Conservation (phyloP, 2,797 vertebrate species). For the Anguilla megastoma region DNA sequence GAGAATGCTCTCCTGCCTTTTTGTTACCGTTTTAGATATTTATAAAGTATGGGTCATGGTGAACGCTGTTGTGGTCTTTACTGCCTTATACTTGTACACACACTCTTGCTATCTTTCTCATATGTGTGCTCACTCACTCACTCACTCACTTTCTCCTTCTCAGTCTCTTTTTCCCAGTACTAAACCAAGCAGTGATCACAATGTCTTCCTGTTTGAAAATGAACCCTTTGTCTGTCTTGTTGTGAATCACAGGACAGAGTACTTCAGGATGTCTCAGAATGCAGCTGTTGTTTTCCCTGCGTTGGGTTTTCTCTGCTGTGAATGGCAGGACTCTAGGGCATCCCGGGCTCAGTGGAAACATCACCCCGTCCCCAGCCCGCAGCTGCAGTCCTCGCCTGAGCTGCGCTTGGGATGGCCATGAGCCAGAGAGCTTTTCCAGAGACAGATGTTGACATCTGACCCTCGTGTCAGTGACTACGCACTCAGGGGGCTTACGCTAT, state of each 20-base stretch:
- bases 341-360: background rate
- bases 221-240: background rate
- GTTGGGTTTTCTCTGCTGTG: background rate
- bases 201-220: conserved; percentile 9
- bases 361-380: background rate
- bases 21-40: background rate
- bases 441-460: conserved; percentile 12
- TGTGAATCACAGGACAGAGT: background rate
- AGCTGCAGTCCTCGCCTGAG: background rate
- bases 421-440: background rate
- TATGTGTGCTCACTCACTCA: too few species aligned
- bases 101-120: too few species aligned
- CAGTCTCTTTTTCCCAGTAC: background rate
- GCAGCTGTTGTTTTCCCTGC: conserved; percentile 4
- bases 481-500: background rate
- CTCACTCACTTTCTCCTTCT: background rate
- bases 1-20: background rate
- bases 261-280: background rate
- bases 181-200: background rate
- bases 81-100: background rate
- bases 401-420: background rate
- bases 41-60: background rate
- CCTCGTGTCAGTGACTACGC: background rate
- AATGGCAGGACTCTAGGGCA: background rate
- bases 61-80: background rate